phyloP scores from a whole-genome alignment of 23 tunicate species.

The Diplosoma virens region DNA sequence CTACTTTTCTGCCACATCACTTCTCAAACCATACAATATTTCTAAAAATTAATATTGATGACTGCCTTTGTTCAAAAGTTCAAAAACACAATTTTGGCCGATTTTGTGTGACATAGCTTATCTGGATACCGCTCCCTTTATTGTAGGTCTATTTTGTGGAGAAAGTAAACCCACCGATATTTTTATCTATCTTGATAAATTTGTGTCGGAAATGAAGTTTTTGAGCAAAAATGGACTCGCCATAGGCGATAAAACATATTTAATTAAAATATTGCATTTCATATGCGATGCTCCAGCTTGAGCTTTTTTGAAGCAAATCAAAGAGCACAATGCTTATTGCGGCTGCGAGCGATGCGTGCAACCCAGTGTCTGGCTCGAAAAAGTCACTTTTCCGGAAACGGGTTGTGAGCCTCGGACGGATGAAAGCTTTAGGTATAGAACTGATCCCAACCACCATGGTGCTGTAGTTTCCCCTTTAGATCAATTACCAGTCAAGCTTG shows the following conservation, averaged over 20 bases:
- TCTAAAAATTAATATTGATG: slow-evolving; percentile 37
- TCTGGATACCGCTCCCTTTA: slow-evolving; percentile 11
- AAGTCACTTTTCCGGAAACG: slow-evolving; percentile 31
- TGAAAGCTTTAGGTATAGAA: slow-evolving; percentile 5
- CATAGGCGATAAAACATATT: neutral
- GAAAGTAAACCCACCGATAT: slow-evolving; percentile 15
- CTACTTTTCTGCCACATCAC: neutral
- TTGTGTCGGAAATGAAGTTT: slow-evolving; percentile 31
- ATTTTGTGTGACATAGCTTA: slow-evolving; percentile 29
- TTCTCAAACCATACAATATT: neutral
- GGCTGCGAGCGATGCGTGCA: slow-evolving; percentile 35
- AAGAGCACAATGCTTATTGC: slow-evolving; percentile 35
- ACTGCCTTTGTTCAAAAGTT: slow-evolving; percentile 45
- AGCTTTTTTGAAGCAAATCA: slow-evolving; percentile 20
- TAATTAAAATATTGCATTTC: slow-evolving; percentile 5
- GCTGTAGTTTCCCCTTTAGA: slow-evolving; percentile 13
- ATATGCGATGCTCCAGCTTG: slow-evolving; percentile 56
- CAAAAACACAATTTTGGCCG: slow-evolving; percentile 43
- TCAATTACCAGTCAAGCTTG: slow-evolving; percentile 16
- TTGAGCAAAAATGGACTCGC: slow-evolving; percentile 10
- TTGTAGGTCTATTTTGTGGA: slow-evolving; percentile 31
- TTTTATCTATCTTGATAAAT: slow-evolving; percentile 19
- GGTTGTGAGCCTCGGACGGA: slow-evolving; percentile 25
- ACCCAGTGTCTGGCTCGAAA: slow-evolving; percentile 27
- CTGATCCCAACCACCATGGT: slow-evolving; percentile 29